Evolutionary conservation across 2,888 invertebrate genomes (phyloP), one percentile per base, ranked within the genome.

Genomic region (Melanostoma mellinum): DNA sequence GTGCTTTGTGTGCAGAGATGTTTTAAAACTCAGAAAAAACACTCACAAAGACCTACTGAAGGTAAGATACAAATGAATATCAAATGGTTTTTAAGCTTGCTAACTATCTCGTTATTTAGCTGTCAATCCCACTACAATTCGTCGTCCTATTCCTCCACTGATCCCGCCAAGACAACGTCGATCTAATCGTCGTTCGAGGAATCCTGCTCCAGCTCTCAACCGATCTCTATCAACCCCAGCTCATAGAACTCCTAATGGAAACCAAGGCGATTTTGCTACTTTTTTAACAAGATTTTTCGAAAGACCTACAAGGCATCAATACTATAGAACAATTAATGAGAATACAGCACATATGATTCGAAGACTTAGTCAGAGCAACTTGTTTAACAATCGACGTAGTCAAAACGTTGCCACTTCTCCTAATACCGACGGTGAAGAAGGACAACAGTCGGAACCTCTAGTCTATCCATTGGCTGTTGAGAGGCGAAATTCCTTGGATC

Each of bases 271-370:
- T 72, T 86, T 85, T 63, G 84, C 80, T 8, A 90, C 88, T 58
- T 90, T 90, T 61, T 78, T 91, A 2, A 87, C 89, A n/a, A 87
- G 89, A 9, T 87, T 91, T 1, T 91, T 91, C 56, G 89, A 90
- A 3, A 88, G 91, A 0, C 91, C 91, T 32, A 87, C 89, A 2
- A 87, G 91, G 20, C 89, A 88, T 69, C 90, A 90, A 42, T 90
- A 90, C 85, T 90, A 90, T 86, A 89, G 90, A 10, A 86, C 89
- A 0, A 88, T 91, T 8, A 91, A 91, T 87, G 89, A 89, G 72
- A 90, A 90, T 40, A 90, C 91, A 3, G 90, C 90, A 6, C 89
- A 90, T 20, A 84, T 91, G n/a, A 90, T 91, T 40, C 86, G 91
- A 40, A 88, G 90, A 2, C 74, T 91, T 6, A 91, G 91, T 84